Evolutionary conservation across 2,113 vertebrate species (phyloP), one percentile per base, ranked within the genome.

Genomic region (Toxostoma redivivum): DNA sequence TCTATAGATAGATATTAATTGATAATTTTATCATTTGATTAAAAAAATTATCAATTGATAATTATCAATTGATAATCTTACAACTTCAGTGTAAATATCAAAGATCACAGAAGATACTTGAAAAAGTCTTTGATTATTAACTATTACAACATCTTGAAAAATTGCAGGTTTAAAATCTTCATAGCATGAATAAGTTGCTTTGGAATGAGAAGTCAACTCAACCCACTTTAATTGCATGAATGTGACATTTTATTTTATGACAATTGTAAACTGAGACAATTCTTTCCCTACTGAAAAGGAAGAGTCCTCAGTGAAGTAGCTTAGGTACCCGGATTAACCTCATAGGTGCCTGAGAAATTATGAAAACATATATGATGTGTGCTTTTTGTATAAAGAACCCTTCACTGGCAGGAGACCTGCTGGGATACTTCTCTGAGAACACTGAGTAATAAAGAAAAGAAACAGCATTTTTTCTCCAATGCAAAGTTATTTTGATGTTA

Each of bases 401-500:
- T 88, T 89, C 28, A 53, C 17, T 60, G 24, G 15, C 20, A 71
- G 47, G 9, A 84, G 19, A 62, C 33, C 42, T 73, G 13, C 42
- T 18, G 69, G 50, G 44, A 67, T 47, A 35, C 35, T 69, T 86
- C 65, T 95, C 96, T 61, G 20, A 85, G 88, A 87, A 87, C 3
- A 7, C 11, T 22, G 11, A 85, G 10, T 17, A 93, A 67, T 23
- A 50, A 69, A 76, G 37, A 91, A 58, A 94, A 78, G 66, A 53
- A 86, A 65, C 23, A 89, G 48, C 42, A 77, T 83, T 88, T 76
- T 57, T 84, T 91, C 90, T 94, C 58, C 88, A 94, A 27, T 79
- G 73, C 42, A 87, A 94, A 95, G 72, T 88, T 96, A 93, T 87
- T 54, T 65, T 91, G 47, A 79, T 93, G 51, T 69, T 95, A 95